These are phyloP conservation scores for Melanostoma mellinum DNA, from an alignment of 2,888 invertebrate genomes.

Conservation along the genomic window DNA sequence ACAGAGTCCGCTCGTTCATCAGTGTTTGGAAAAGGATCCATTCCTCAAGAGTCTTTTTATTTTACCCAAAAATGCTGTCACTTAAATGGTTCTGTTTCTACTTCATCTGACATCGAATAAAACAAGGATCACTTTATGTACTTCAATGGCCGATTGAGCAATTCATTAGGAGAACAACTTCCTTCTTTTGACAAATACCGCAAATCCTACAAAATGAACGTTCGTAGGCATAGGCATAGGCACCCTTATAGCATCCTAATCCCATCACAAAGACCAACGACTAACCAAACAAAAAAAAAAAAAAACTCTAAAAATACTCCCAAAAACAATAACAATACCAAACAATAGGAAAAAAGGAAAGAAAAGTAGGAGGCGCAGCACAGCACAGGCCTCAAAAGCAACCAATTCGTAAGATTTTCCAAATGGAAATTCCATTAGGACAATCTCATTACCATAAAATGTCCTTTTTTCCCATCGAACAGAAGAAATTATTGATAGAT, in stretches of 20 bases:
- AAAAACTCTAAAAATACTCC: constrained; percentile 2
- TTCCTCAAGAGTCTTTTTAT: too few species aligned
- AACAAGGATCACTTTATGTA: constrained; percentile 28
- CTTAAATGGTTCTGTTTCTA: constrained; percentile 26
- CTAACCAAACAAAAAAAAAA: constrained; percentile 5
- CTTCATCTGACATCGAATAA: constrained; percentile 33
- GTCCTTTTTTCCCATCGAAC: constrained; percentile 68
- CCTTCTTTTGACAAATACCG: constrained; percentile 54
- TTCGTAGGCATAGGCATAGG: background rate
- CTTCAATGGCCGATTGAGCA: constrained; percentile 55
- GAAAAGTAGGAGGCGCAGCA: background rate
- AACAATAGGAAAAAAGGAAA: constrained; percentile 5
- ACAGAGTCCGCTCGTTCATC: too few species aligned
- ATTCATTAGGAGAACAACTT: constrained; percentile 64
- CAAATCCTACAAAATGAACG: constrained; percentile 38
- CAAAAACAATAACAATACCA: constrained; percentile 39
- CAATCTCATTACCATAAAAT: constrained; percentile 67
- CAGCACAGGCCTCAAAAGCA: constrained; percentile 3
- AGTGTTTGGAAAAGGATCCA: too few species aligned
- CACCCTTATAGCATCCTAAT: constrained; percentile 36
- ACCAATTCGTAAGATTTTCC: constrained; percentile 55
- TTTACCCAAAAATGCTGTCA: constrained; percentile 19
- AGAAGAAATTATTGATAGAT: constrained; percentile 65
- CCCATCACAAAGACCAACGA: constrained; percentile 17
- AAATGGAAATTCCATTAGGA: constrained; percentile 70